These are phyloP conservation scores for Pseudomyrmex flavicornis DNA, from an alignment of 1,140 invertebrate species.

Conservation along the genomic window DNA sequence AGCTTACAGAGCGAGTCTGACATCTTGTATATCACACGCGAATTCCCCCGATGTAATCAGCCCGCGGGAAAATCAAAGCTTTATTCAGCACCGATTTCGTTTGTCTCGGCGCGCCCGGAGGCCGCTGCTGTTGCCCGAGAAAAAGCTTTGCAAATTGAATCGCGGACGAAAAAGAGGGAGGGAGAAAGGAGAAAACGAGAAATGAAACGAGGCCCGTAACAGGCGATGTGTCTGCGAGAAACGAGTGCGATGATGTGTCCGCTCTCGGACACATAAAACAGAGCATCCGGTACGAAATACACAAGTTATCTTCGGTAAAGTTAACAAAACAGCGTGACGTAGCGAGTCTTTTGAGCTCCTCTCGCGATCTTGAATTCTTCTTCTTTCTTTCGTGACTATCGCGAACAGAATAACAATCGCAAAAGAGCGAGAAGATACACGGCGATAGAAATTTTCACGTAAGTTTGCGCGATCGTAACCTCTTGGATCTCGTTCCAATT, in stretches of 20 bases:
- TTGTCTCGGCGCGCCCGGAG: constrained; percentile 3
- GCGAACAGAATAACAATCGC: constrained; percentile 13
- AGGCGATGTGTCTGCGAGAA: not conserved
- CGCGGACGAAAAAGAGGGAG: not conserved
- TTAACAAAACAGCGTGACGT: constrained; percentile 39
- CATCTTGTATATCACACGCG: not conserved
- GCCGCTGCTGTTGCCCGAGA: not conserved
- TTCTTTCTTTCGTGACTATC: not conserved
- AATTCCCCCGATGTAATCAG: not conserved
- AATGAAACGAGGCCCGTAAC: constrained; percentile 20
- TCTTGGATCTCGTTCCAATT: not conserved
- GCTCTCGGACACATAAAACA: constrained; percentile 3
- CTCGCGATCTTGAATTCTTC: not conserved
- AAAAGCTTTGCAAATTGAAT: constrained; percentile 33
- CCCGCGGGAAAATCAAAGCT: not conserved
- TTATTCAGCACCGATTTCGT: constrained; percentile 14
- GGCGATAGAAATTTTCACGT: constrained; percentile 30
- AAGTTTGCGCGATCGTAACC: constrained; percentile 51
- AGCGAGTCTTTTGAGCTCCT: constrained; percentile 18
- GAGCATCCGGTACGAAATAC: not conserved
- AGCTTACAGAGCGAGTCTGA: not conserved
- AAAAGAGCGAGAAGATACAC: constrained; percentile 30
- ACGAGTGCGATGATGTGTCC: constrained; percentile 2
- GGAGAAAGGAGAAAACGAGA: not conserved
- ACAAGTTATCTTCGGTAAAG: not conserved